Conservation (phyloP, 2,888 invertebrate species). For the Cheilosia variabilis region DNA sequence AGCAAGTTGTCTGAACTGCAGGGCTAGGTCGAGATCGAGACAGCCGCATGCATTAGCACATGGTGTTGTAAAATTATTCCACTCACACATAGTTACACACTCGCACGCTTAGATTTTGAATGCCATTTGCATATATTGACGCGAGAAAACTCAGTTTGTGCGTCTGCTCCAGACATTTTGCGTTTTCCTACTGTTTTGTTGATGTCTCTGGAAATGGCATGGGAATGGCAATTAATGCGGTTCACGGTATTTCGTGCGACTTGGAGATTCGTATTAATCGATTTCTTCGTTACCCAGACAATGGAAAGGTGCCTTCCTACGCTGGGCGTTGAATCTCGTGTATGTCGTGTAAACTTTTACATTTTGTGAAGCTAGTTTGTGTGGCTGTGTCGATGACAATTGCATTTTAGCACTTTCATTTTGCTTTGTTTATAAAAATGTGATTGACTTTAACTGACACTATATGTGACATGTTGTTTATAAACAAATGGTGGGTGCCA, state of each 20-base stretch:
- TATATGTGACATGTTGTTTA: too few species aligned
- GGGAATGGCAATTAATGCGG: background rate
- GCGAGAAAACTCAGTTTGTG: conserved; percentile 18
- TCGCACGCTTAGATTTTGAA: background rate
- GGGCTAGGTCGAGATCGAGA: conserved; percentile 12
- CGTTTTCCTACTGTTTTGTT: conserved; percentile 13
- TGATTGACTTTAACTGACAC: too few species aligned
- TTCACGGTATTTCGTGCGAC: background rate
- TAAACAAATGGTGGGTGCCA: too few species aligned
- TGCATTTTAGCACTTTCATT: too few species aligned
- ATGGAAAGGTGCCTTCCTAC: too few species aligned
- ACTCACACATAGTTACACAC: background rate
- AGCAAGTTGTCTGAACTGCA: conserved; percentile 38
- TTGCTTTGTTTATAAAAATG: too few species aligned
- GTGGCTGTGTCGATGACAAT: too few species aligned
- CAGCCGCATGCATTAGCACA: conserved; percentile 17
- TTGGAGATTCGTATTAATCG: background rate
- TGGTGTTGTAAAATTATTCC: conserved; percentile 31
- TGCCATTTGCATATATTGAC: conserved; percentile 38
- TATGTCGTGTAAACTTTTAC: too few species aligned
- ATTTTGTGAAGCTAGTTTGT: too few species aligned
- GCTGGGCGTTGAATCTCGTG: too few species aligned
- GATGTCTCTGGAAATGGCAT: background rate
- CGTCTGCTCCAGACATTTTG: conserved; percentile 15
- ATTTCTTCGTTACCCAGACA: background rate